A percentile compares a stretch with the other conserved stretches of the same genome.
These are phyloP conservation scores for Cercopithecus mona DNA, from an alignment of 2,113 vertebrate genomes.

Conservation along the genomic window DNA sequence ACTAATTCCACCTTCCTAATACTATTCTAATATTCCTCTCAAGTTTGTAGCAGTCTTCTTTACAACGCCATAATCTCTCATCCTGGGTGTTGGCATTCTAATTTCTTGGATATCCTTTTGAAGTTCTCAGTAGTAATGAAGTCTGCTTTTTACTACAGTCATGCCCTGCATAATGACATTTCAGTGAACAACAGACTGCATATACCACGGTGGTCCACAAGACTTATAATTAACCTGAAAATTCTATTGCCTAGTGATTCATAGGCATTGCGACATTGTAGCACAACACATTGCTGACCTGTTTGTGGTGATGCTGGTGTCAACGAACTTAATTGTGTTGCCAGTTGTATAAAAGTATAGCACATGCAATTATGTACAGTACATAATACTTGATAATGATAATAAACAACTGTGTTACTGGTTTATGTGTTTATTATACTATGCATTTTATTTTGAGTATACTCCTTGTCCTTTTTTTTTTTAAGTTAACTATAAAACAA, in stretches of 20 bases:
- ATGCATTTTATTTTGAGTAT: not conserved
- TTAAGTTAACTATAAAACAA: not conserved
- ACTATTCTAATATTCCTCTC: not conserved
- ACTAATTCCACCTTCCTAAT: not conserved
- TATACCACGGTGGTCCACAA: not conserved
- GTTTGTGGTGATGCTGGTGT: not conserved
- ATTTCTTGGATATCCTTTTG: not conserved
- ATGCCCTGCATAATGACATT: not conserved
- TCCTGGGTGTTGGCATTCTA: not conserved
- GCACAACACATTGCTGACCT: not conserved
- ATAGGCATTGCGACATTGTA: not conserved
- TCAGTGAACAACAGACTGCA: not conserved
- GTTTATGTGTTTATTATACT: not conserved
- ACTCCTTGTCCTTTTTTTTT: not conserved
- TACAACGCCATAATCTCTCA: not conserved
- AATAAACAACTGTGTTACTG: not conserved
- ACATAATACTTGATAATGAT: not conserved
- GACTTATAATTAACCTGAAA: not conserved
- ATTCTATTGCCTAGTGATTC: not conserved
- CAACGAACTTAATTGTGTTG: not conserved
- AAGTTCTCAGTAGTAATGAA: not conserved
- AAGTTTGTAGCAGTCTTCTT: not conserved
- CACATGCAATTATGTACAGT: not conserved
- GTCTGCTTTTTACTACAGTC: not conserved
- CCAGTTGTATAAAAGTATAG: not conserved